These are phyloP conservation scores for Sorex maritimensis DNA, from an alignment of 2,797 vertebrate genomes.

Conservation along the genomic window DNA sequence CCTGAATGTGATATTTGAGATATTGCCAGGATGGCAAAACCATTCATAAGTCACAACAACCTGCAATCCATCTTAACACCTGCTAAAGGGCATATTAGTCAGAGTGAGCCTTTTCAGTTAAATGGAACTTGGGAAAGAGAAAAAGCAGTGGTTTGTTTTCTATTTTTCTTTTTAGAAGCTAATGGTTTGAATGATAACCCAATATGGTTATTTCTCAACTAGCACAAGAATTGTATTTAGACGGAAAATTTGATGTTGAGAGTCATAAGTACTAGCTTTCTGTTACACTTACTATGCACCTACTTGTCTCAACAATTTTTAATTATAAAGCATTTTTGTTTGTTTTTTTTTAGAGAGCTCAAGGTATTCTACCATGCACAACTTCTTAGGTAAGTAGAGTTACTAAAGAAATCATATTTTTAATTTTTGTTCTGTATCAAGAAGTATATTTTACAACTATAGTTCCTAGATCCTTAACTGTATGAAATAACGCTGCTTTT, in stretches of 20 bases:
- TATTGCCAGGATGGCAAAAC: not conserved
- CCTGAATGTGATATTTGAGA: not conserved
- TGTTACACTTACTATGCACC: not conserved
- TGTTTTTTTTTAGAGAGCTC: not conserved
- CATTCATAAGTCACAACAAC: not conserved
- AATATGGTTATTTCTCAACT: not conserved
- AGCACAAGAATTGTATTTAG: constrained; percentile 18
- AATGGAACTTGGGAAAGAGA: not conserved
- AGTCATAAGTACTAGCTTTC: not conserved
- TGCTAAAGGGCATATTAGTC: not conserved
- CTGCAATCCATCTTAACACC: not conserved
- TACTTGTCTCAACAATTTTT: not conserved
- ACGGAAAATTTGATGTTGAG: constrained; percentile 8
- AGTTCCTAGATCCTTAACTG: not conserved
- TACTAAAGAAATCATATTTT: not conserved
- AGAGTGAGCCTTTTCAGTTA: not conserved
- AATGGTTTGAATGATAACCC: not conserved
- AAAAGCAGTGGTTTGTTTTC: not conserved
- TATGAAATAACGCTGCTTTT: constrained; percentile 41
- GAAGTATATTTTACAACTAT: not conserved
- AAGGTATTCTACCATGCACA: not conserved
- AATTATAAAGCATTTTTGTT: not conserved
- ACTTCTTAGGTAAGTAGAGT: not conserved
- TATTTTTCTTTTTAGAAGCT: not conserved
- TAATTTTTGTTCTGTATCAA: constrained; percentile 36